Percentiles rank a stretch among this genome's conserved stretches.
Conservation (phyloP, 2,113 vertebrate species). For the Prolemur simus region DNA sequence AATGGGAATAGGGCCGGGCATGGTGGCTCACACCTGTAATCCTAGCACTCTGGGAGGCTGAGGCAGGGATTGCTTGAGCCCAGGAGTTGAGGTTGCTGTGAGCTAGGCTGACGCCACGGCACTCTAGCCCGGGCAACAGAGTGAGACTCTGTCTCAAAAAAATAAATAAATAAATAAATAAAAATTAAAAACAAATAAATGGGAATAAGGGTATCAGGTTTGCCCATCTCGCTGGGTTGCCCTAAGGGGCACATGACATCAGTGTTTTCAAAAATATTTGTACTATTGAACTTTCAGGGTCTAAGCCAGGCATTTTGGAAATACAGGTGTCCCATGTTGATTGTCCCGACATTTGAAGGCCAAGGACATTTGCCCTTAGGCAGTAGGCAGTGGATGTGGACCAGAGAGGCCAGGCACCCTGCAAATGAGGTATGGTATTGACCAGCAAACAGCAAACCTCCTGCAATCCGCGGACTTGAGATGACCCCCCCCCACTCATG, state of each 20-base stretch:
- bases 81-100: no score
- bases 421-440: neutral
- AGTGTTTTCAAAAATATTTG: neutral
- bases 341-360: neutral
- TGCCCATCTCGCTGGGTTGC: no score
- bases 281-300: neutral
- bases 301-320: neutral
- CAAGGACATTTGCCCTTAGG: neutral
- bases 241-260: neutral
- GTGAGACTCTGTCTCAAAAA: no score
- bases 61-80: no score
- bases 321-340: neutral
- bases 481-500: accelerated
- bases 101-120: no score
- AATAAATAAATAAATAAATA: no score
- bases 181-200: no score
- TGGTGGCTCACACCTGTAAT: no score
- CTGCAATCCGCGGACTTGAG: no score
- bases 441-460: neutral
- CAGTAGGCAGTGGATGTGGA: neutral
- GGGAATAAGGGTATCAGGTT: neutral
- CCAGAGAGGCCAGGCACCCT: neutral
- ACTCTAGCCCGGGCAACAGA: no score
- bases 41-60: no score
- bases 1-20: no score